Conservation (phyloP, 1,140 invertebrate species). For the Heliothis virescens region DNA sequence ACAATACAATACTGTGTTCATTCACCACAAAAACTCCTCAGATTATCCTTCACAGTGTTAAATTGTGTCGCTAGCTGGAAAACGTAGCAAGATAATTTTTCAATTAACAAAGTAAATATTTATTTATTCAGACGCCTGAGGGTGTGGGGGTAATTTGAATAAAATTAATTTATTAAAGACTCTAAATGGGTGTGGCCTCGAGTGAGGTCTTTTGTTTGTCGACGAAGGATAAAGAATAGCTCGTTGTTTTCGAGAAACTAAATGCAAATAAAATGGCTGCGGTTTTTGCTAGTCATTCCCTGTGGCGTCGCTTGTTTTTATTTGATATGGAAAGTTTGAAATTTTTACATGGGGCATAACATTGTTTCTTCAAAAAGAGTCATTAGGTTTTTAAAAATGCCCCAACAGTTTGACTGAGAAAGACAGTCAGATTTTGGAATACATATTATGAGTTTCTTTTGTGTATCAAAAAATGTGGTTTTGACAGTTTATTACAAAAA, state of each 20-base stretch:
- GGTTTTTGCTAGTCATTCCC: neutral
- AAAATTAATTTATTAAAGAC: conserved; percentile 45
- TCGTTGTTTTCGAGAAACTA: neutral
- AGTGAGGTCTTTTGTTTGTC: conserved; percentile 37
- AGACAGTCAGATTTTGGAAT: too few species aligned
- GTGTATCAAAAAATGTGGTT: too few species aligned
- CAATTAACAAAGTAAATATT: conserved; percentile 48
- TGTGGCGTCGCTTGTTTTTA: too few species aligned
- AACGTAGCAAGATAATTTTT: conserved; percentile 34
- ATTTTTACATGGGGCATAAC: neutral
- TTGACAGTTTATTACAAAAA: too few species aligned
- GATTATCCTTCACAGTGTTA: neutral
- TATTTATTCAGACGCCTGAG: conserved; percentile 32
- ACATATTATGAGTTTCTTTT: too few species aligned
- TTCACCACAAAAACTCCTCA: neutral
- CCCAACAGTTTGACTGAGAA: too few species aligned
- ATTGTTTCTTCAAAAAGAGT: too few species aligned
- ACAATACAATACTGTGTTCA: neutral
- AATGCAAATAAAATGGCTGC: conserved; percentile 3
- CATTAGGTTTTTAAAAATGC: too few species aligned
- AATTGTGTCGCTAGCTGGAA: conserved; percentile 6
- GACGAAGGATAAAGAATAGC: conserved; percentile 1
- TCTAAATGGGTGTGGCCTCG: neutral
- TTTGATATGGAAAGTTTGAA: neutral
- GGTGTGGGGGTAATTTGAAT: conserved; percentile 34